Evolutionary conservation across 2,797 vertebrate species (phyloP), one percentile per base, ranked within the genome.

Genomic region (Hybognathus amarus): DNA sequence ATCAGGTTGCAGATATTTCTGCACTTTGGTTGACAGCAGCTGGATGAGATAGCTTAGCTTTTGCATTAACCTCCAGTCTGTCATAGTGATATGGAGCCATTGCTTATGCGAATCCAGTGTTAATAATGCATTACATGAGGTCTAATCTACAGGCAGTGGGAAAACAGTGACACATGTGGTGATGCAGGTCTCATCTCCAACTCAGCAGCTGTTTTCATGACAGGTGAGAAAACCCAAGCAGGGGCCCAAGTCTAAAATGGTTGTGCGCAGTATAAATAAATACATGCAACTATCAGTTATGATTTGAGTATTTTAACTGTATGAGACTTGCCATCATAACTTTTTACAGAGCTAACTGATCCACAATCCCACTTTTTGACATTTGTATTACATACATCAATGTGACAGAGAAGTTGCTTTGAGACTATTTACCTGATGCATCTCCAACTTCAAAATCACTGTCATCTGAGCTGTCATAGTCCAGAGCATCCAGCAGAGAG

Each of bases 401-500:
- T 61, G 9, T 77, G 17, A 27, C 24, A 76, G 17, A 10, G 8
- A 45, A 30, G 3, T 0, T 20, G 9, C 40, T 73, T 9, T 61
- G 1, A 59, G 18, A 33, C 1, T 1, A 1, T 68, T 95, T 95
- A 99, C 98, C 98, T 94, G 97, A 98, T 52, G 97, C 97, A 93
- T 99, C 97, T 93, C 96, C 98, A 90, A 99, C 97, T 96, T 99
- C 96, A 94, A 99, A 99, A 95, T 99, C 98, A 93, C 98, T 99
- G 95, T 99, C 98, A 91, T 99, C 98, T 76, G 98, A 99, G 93
- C 98, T 99, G 96, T 99, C 98, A 90, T 99, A 99, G 93, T 99
- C 98, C 95, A 99, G 94, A 85, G 95, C 97, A 90, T 99, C 98
- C 70, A 99, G 93, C 77, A 99, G 95, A 40, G 98, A 99, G 91